Percentiles rank a stretch among this genome's conserved stretches.
Evolutionary conservation across 2,888 invertebrate species (phyloP).

Genomic region (Oligia fasciuncula): DNA sequence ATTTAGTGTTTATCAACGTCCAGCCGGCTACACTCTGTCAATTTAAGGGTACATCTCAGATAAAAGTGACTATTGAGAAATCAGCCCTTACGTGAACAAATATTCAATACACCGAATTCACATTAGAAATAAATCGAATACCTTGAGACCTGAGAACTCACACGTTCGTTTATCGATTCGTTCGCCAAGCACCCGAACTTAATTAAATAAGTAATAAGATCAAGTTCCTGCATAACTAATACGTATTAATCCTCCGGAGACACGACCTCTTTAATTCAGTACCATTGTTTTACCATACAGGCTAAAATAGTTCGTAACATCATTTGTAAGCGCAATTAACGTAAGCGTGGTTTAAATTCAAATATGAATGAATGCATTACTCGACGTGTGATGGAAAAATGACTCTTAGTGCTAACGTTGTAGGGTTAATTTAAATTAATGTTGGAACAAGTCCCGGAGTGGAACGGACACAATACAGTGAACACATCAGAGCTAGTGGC

Average conservation of each 20-base stretch:
- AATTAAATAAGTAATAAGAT: slow-evolving; percentile 79
- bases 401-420: slow-evolving; percentile 52
- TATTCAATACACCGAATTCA: slow-evolving; percentile 19
- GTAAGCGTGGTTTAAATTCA: slow-evolving; percentile 64
- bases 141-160: slow-evolving; percentile 16
- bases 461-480: slow-evolving; percentile 64
- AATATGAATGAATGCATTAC: slow-evolving; percentile 64
- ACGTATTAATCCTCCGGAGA: slow-evolving; percentile 67
- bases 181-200: slow-evolving; percentile 63
- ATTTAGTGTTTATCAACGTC: no score
- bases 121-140: slow-evolving; percentile 26
- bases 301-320: slow-evolving; percentile 62
- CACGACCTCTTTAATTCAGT: slow-evolving; percentile 62
- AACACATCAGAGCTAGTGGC: slow-evolving; percentile 61
- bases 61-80: background rate
- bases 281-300: slow-evolving; percentile 42
- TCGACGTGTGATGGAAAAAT: slow-evolving; percentile 51
- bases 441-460: slow-evolving; percentile 52
- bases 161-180: slow-evolving; percentile 60
- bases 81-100: slow-evolving; percentile 3
- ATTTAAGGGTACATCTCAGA: background rate
- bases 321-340: slow-evolving; percentile 65
- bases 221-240: slow-evolving; percentile 73
- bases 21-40: no score
- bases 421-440: slow-evolving; percentile 63